phyloP scores from a whole-genome alignment of 2,888 invertebrate genomes.

The Phymatocera aterrima region DNA sequence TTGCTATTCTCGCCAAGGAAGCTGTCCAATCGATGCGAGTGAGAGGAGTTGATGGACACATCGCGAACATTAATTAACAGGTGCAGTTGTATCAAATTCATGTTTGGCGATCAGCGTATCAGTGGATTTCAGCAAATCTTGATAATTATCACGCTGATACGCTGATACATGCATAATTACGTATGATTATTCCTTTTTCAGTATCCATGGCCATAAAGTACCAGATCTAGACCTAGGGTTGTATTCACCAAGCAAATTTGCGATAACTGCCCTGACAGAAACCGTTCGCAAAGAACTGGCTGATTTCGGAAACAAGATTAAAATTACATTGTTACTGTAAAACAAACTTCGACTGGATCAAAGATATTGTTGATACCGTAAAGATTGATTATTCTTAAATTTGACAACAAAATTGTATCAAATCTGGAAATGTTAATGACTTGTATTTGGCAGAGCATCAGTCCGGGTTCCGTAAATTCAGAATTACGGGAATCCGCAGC shows the following conservation, averaged over 20 bases:
- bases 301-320: background rate
- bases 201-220: constrained; percentile 6
- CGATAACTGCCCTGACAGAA: constrained; percentile 22
- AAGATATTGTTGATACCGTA: background rate
- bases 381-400: background rate
- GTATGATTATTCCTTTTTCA: background rate
- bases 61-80: constrained; percentile 79
- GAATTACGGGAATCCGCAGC: constrained; percentile 72
- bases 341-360: too few relatives aligned
- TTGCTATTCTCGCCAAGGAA: constrained; percentile 77
- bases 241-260: constrained; percentile 25
- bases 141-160: too few relatives aligned
- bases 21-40: constrained; percentile 76
- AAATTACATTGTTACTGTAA: constrained; percentile 20
- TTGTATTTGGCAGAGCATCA: constrained; percentile 76
- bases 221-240: background rate
- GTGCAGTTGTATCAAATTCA: too few relatives aligned
- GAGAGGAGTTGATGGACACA: constrained; percentile 76
- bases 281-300: constrained; percentile 20
- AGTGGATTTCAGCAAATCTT: too few relatives aligned
- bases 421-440: background rate
- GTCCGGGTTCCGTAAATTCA: constrained; percentile 80
- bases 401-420: background rate
- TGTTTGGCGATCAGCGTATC: too few relatives aligned
- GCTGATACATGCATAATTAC: too few relatives aligned